Base-by-base conservation (phyloP, 2,888 invertebrate species). In the Drosophila gaucha region DNA sequence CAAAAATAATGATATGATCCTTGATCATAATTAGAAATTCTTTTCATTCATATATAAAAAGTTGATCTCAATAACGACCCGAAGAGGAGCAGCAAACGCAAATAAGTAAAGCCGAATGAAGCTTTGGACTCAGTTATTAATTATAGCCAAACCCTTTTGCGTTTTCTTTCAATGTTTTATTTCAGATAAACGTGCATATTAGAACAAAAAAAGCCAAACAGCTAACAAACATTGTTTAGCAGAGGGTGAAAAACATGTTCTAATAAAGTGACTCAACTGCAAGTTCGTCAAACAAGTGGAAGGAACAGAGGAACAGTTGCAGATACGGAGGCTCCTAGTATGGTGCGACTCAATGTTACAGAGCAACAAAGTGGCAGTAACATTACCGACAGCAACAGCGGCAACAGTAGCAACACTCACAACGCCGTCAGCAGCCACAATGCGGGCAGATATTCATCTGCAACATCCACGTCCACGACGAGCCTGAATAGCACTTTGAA, bases 331-430 rank as follows among this genome's bases (percentile, higher is more conserved):
- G 52, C 49, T 41, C 69, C 54, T 78, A 89, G 86, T 62, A 91
- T 91, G 91, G 91, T 92, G 84, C 91, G 91, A 80, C 84, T 91
- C 86, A 90, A 89, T 80, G 90, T 88, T 78, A 79, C 90, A 47
- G 82, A 84, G 78, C 89, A 77, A 67, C 90, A 86, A 63, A 82
- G 50, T 78, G 89, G 66, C 87, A 80, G 46, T 66, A 85, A 57
- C 65, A 72, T 51, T 60, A 75, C 52, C 60, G 71, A 4, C 54
- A 79, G 18, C 67, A 78, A 30, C 59, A 77, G 22, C 67, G 79
- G 26, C 58, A 62, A 2, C 36, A 77, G 24, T 24, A 41, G 14
- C 31, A 46, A 30, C 35, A 47, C 44, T 63, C 44, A 22, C 41
- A 51, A 26, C 54, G 58, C 33, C 35, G 41, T 18, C 38, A 72